Base-by-base conservation (phyloP, 2,888 invertebrate genomes). In the Drosophila barbarae region DNA sequence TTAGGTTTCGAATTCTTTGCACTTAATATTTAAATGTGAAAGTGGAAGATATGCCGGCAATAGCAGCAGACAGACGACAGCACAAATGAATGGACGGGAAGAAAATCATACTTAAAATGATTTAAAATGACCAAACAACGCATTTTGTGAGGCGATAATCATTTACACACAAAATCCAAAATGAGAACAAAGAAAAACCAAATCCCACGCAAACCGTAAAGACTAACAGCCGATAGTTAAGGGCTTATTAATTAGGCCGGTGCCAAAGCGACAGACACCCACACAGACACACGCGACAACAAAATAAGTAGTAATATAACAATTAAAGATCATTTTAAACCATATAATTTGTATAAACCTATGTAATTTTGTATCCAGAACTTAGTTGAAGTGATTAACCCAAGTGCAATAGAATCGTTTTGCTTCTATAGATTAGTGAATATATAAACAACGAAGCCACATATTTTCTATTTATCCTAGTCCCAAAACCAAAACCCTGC, bases 111-210 rank as follows among this genome's bases (percentile, higher is more conserved):
- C 12, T 18, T 18, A 2, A 18, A 18, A 30, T 13, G 4, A 30
- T 13, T 13, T 8, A 3, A 47, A 32, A 65, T 75, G 78, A 84
- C 81, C 79, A 79, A 77, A 75, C 77, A 83, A 83, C 75, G 77
- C 84, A 83, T 77, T 77, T 71, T 65, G 46, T 51, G 71, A 70
- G 71, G 76, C 79, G 79, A 81, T 84, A 84, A 84, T 80, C 79
- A 80, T 74, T 81, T 80, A 81, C 80, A 54, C 59, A 44, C 50
- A 42, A 30, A 55, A 58, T 39, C 38, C 53, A 32, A 32, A 15
- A 39, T 23, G 13, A 53, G 5, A 32, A 32, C 15, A 52, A 34
- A n/a, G 34, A n/a, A 49, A 54, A 49, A 54, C 69, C 49, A 47
- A 61, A 59, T 41, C 63, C 41, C 50, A 54, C 59, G 53, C 46